Evolutionary conservation across 2,888 invertebrate genomes (phyloP).

Genomic region (Ceriagrion tenellum): DNA sequence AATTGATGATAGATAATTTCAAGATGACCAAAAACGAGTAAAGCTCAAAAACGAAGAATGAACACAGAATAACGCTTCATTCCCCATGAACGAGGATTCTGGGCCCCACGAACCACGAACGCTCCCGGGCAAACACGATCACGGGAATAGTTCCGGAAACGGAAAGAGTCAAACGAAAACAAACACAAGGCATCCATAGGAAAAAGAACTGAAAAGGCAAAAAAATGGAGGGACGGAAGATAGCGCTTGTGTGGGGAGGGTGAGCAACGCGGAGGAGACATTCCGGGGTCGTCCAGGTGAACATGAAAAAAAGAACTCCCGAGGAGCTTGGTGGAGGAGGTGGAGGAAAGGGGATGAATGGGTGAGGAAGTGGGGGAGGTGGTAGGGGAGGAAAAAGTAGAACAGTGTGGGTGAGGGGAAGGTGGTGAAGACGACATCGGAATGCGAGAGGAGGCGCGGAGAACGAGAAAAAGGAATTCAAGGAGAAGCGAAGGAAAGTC

Average conservation of each 20-base stretch:
- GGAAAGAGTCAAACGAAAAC: neutral
- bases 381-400: too few species aligned
- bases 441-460: neutral
- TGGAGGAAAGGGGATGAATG: slow-evolving; percentile 48
- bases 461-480: too few species aligned
- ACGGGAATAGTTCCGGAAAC: neutral
- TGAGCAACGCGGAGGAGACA: slow-evolving; percentile 33
- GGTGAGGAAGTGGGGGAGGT: slow-evolving; percentile 55
- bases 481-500: neutral
- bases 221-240: neutral
- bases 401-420: neutral
- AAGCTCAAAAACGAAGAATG: too few species aligned
- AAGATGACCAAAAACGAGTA: too few species aligned
- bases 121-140: neutral
- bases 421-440: neutral
- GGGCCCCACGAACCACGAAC: neutral
- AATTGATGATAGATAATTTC: too few species aligned
- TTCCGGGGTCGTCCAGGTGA: neutral
- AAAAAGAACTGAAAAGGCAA: neutral
- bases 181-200: neutral
- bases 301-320: slow-evolving; percentile 67
- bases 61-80: neutral
- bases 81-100: neutral
- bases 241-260: neutral
- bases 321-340: neutral